Percentiles rank a stretch among this genome's conserved stretches.
Conservation (phyloP, 37 sponge, comb jelly and placozoan genomes). For the Halichondria panicea region DNA sequence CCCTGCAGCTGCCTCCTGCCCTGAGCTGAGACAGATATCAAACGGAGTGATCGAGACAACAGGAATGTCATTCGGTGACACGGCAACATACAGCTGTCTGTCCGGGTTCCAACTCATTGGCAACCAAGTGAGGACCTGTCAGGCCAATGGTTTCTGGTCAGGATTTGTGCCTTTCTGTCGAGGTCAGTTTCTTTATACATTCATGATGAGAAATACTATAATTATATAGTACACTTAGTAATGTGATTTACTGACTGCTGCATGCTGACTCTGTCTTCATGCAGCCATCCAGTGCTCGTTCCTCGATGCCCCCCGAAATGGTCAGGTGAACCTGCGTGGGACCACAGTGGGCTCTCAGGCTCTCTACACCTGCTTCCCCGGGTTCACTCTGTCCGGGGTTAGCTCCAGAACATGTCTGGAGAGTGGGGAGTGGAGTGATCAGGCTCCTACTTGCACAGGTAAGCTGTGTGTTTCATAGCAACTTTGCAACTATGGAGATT, state of each 20-base stretch:
- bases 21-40: not conserved
- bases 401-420: conserved; percentile 25
- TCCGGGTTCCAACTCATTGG: conserved; percentile 25
- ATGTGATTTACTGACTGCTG: too few species aligned
- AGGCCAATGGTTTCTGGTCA: conserved; percentile 15
- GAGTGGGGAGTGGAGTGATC: conserved; percentile 54
- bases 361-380: conserved; percentile 43
- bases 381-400: conserved; percentile 43
- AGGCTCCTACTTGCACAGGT: conserved; percentile 63
- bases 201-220: too few species aligned
- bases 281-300: conserved; percentile 35
- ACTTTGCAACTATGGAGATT: too few species aligned
- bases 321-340: conserved; percentile 15
- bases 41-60: not conserved
- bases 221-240: too few species aligned
- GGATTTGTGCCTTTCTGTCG: conserved; percentile 23
- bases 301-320: conserved; percentile 18
- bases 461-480: too few species aligned
- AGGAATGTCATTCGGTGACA: not conserved
- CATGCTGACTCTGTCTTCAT: not conserved
- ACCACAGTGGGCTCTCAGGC: conserved; percentile 49
- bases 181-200: conserved; percentile 24
- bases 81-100: conserved; percentile 32
- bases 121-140: conserved; percentile 22
- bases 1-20: not conserved